phyloP scores from a whole-genome alignment of 1,140 invertebrate genomes.

The Aphaenogaster floridana region DNA sequence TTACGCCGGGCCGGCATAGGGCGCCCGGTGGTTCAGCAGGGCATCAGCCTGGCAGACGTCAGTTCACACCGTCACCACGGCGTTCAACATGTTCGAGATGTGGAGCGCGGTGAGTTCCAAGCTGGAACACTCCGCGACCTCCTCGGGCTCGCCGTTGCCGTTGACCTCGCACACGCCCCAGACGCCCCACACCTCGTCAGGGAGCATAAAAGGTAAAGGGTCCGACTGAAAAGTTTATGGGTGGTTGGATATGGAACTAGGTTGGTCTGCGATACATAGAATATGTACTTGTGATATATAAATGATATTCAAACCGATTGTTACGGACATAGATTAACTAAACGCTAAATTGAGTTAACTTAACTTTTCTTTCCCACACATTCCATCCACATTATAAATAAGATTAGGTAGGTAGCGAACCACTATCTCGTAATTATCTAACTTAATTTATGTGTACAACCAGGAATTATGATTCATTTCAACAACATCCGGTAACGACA shows the following conservation, averaged over 20 bases:
- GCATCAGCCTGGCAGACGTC: conserved; percentile 70
- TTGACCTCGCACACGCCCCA: conserved; percentile 87
- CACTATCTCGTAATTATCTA: neutral
- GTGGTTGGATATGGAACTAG: neutral
- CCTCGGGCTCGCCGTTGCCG: conserved; percentile 85
- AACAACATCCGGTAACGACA: neutral
- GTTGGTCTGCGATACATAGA: neutral
- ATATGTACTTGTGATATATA: neutral
- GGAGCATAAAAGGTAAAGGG: conserved; percentile 93
- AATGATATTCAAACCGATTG: neutral
- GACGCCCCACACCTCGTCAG: conserved; percentile 92
- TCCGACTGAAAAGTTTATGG: neutral
- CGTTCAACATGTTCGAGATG: conserved; percentile 94
- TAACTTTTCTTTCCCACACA: neutral
- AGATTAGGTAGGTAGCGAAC: neutral
- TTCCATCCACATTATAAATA: neutral
- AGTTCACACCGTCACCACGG: conserved; percentile 83
- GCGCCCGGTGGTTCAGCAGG: conserved; percentile 64
- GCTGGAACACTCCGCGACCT: conserved; percentile 90
- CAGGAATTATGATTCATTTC: neutral
- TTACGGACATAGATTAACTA: neutral
- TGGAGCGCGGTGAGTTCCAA: conserved; percentile 94
- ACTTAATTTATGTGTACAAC: neutral
- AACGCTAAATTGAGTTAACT: neutral
- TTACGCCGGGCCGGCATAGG: conserved; percentile 66